Percentiles rank a stretch among this genome's conserved stretches.
Conservation (phyloP, 2,888 invertebrate genomes). For the Meganola albula region DNA sequence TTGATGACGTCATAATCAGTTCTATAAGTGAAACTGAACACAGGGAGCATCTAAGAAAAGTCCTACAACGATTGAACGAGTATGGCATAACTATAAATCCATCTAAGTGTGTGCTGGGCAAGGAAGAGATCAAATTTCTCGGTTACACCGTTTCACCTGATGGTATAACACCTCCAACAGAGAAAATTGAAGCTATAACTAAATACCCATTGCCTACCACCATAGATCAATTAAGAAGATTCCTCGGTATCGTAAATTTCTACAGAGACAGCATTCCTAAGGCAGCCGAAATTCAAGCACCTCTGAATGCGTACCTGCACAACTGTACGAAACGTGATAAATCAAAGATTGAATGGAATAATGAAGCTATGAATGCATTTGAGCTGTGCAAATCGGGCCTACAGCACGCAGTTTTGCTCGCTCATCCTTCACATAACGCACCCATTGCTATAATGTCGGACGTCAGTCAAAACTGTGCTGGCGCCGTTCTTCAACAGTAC, state of each 20-base stretch:
- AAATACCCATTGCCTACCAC: neutral
- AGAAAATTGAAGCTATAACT: neutral
- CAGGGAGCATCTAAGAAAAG: neutral
- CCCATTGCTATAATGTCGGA: constrained; percentile 1
- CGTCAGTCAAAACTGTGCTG: neutral
- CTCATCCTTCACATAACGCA: neutral
- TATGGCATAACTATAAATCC: constrained; percentile 1
- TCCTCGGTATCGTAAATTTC: constrained; percentile 1
- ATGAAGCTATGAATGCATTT: neutral
- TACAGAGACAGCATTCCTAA: neutral
- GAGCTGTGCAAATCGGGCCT: constrained; percentile 1
- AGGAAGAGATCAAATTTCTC: neutral
- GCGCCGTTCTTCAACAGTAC: neutral
- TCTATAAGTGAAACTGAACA: neutral
- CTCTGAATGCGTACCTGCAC: constrained; percentile 1
- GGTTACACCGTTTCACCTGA: neutral
- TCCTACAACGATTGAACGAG: neutral
- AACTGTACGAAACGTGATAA: neutral
- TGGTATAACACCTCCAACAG: neutral
- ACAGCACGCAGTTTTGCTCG: neutral
- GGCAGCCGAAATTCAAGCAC: neutral
- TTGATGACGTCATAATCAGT: neutral
- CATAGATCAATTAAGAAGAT: neutral
- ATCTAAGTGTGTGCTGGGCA: neutral
- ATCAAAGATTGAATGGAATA: neutral